Evolutionary conservation across 2,888 invertebrate genomes (phyloP).

Genomic region (Empis livida): DNA sequence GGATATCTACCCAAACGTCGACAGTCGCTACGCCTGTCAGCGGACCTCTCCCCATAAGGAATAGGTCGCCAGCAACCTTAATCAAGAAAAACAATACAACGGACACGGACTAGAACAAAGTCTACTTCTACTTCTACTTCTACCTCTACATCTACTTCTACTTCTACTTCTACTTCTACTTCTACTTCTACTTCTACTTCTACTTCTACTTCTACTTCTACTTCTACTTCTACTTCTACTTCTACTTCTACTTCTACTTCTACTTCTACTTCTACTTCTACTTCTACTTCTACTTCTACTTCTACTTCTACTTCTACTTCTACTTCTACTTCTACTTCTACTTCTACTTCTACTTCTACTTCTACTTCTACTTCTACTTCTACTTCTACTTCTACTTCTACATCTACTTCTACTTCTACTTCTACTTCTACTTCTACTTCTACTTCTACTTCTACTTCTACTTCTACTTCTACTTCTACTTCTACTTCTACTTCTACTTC

Average conservation of each 20-base stretch:
- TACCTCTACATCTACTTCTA: constrained; percentile 6
- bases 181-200: constrained; percentile 6
- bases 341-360: constrained; percentile 6
- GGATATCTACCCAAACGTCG: no score
- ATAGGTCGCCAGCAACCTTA: no score
- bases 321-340: constrained; percentile 4
- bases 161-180: constrained; percentile 7
- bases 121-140: constrained; percentile 7
- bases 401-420: constrained; percentile 7
- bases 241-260: background rate
- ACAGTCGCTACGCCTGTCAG: no score
- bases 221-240: background rate
- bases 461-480: constrained; percentile 7
- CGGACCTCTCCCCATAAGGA: no score
- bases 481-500: constrained; percentile 8
- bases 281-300: constrained; percentile 4
- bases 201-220: background rate
- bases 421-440: constrained; percentile 6
- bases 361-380: constrained; percentile 5
- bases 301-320: constrained; percentile 5
- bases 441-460: constrained; percentile 3
- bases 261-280: background rate
- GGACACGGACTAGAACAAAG: constrained; percentile 4
- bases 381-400: constrained; percentile 7
- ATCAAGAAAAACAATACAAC: no score